Evolutionary conservation across 2,888 invertebrate species (phyloP), one percentile per base, ranked within the genome.

Genomic region (Cremastobaeus sp.): DNA sequence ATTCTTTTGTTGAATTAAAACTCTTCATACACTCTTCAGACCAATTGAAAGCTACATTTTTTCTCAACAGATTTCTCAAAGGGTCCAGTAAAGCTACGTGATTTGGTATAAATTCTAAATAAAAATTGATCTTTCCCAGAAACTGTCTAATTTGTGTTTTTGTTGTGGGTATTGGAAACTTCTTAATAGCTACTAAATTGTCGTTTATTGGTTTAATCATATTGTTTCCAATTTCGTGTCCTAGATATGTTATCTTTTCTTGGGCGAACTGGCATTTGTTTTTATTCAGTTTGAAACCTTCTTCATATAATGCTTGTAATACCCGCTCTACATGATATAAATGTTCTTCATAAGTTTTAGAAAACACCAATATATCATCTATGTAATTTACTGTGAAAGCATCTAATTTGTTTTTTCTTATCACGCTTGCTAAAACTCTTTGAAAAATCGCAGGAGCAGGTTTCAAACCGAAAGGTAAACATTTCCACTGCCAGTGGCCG

Each of bases 281-380:
- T 35, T 71, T 52, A 52, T 78, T 78, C 30, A 77, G 15, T 59
- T 68, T 64, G 25, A 79, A 78, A 37, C 75, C 77, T 62, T 79
- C 74, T 66, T 68, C 34, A 12, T 25, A 17, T 43, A 81, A 72
- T 43, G 74, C 77, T 37, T 80, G 17, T 32, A 79, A 39, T 60
- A 78, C 37, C 62, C 25, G 14, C 30, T 64, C 41, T 37, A 79
- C 5, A 72, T 79, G 80, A 15, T 34, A 14, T 48, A 80, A 54
- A 57, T 79, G 76, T 41, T 79, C 77, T 41, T 70, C 59, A 32
- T 70, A 78, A 21, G 73, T 65, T 45, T 76, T 72, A 37, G 78
- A 79, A 55, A 78, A 78, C 3, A 79, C 54, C 35, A 77, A 15
- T 11, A 80, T 79, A 59, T 81, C 80, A 20, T 81, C 80, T 15